phyloP scores from a whole-genome alignment of 2,888 invertebrate genomes.

The Aricia artaxerxes region DNA sequence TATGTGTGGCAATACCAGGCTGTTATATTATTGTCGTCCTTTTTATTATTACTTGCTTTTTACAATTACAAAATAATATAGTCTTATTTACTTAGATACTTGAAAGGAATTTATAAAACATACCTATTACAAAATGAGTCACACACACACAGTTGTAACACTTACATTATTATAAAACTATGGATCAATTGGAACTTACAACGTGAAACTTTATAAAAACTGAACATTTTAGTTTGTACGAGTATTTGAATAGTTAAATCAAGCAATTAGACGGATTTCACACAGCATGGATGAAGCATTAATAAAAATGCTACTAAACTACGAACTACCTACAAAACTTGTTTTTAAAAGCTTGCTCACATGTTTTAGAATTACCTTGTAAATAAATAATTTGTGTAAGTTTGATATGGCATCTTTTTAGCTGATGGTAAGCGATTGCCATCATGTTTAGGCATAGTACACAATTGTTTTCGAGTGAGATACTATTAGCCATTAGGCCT shows the following conservation, averaged over 20 bases:
- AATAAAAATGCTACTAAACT: not conserved
- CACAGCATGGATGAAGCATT: not conserved
- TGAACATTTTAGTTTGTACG: slow-evolving; percentile 5
- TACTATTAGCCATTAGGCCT: too few species aligned
- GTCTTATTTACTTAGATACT: not conserved
- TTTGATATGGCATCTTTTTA: not conserved
- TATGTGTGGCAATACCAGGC: too few species aligned
- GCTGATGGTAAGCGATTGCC: too few species aligned
- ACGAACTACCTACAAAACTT: slow-evolving; percentile 8
- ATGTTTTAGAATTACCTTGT: not conserved
- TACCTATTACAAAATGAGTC: not conserved
- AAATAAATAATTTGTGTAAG: not conserved
- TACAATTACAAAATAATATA: not conserved
- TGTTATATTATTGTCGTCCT: not conserved
- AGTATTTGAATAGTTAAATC: not conserved
- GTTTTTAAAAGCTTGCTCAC: slow-evolving; percentile 1
- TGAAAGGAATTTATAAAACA: not conserved
- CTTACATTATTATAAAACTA: not conserved
- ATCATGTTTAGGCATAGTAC: too few species aligned
- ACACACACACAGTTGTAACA: not conserved
- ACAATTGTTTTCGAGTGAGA: too few species aligned
- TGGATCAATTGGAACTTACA: not conserved
- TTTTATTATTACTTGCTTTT: not conserved
- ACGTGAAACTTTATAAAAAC: not conserved
- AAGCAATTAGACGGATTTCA: not conserved